phyloP scores from a whole-genome alignment of 2,113 vertebrate species.

The Terrapene triunguis region DNA sequence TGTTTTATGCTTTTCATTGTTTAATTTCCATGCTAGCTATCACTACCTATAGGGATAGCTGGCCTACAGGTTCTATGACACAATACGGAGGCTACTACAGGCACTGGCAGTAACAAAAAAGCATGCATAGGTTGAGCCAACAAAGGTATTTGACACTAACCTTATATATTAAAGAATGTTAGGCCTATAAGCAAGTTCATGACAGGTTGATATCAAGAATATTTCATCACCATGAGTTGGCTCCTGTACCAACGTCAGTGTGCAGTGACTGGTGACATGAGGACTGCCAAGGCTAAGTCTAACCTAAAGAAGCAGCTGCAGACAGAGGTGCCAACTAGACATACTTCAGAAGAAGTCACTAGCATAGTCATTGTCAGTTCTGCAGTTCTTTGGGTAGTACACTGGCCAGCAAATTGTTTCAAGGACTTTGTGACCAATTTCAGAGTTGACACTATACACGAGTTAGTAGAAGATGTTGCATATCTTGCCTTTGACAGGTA shows the following conservation, averaged over 20 bases:
- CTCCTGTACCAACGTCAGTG: background rate
- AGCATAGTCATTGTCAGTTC: background rate
- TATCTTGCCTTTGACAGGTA: background rate
- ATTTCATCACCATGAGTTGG: background rate
- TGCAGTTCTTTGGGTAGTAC: background rate
- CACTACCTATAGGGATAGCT: background rate
- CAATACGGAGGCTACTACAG: background rate
- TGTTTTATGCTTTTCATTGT: background rate
- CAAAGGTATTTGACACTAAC: background rate
- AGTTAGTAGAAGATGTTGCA: background rate
- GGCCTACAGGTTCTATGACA: background rate
- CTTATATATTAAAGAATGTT: background rate
- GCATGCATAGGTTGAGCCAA: background rate
- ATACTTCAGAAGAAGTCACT: background rate
- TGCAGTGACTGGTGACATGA: background rate
- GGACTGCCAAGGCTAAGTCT: background rate
- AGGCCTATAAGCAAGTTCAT: background rate
- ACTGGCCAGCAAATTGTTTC: background rate
- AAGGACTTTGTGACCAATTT: background rate
- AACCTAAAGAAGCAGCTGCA: background rate
- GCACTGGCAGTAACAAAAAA: background rate
- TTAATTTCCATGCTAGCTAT: background rate
- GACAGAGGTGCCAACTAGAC: too few relatives aligned
- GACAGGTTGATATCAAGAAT: background rate
- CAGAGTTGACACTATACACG: background rate